phyloP scores from a whole-genome alignment of 2,113 vertebrate species.

The Pundamilia nyererei region DNA sequence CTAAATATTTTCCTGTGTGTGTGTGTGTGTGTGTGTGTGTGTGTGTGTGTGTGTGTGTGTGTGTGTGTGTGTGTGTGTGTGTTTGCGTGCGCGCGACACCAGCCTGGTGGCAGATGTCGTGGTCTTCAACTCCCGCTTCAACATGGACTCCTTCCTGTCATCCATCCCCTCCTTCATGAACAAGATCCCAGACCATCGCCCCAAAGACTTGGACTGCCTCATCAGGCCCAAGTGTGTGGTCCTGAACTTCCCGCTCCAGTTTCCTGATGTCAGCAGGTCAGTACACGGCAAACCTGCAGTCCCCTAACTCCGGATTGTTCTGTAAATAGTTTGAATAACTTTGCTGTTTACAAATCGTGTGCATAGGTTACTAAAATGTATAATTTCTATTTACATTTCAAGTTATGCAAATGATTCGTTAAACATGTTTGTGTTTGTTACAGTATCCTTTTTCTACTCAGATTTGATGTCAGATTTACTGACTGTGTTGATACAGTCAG shows the following conservation, averaged over 20 bases:
- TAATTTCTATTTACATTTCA: background rate
- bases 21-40: too few species aligned
- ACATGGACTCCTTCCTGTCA: conserved; percentile 93
- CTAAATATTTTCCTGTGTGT: too few species aligned
- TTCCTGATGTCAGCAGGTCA: conserved; percentile 87
- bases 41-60: too few species aligned
- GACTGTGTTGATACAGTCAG: background rate
- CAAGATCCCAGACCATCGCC: conserved; percentile 90
- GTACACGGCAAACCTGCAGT: background rate
- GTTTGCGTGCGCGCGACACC: too few species aligned
- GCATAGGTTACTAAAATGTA: background rate
- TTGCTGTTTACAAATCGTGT: background rate
- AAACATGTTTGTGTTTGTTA: background rate
- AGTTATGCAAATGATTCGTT: background rate
- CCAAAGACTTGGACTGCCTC: conserved; percentile 79
- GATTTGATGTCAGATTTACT: background rate
- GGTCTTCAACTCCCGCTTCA: conserved; percentile 84
- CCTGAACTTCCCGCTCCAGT: conserved; percentile 84
- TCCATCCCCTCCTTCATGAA: conserved; percentile 86
- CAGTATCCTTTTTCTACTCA: background rate
- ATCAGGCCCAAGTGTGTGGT: conserved; percentile 89
- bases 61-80: too few species aligned
- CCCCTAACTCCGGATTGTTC: background rate
- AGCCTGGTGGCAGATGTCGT: conserved; percentile 27
- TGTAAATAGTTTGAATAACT: background rate